Evolutionary conservation across 2,888 invertebrate genomes (phyloP).

Genomic region (Augochlorella aurata): DNA sequence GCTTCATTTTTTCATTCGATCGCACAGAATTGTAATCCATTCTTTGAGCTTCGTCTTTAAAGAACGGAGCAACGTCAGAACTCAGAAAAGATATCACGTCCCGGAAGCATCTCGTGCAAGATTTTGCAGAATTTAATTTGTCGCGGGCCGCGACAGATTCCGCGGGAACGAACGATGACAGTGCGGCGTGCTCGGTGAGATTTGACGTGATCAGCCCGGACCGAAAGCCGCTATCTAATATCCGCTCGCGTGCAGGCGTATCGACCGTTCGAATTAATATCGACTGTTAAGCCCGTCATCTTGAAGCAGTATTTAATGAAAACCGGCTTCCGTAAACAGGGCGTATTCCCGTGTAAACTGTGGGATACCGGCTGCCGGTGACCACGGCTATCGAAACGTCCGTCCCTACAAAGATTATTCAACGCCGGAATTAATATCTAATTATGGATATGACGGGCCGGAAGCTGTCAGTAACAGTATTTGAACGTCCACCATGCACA

Average conservation of each 20-base stretch:
- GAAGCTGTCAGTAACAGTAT: constrained; percentile 52
- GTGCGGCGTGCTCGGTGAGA: background rate
- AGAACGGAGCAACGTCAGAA: too few relatives aligned
- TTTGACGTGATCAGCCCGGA: background rate
- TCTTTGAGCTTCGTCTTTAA: too few relatives aligned
- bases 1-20: too few relatives aligned
- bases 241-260: background rate
- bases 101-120: background rate
- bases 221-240: constrained; percentile 12
- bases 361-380: background rate
- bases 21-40: too few relatives aligned
- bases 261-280: constrained; percentile 17
- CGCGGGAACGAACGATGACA: background rate
- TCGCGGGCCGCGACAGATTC: background rate
- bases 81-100: too few relatives aligned
- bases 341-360: background rate
- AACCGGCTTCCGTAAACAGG: constrained; percentile 3
- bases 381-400: constrained; percentile 32
- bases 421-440: constrained; percentile 55
- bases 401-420: constrained; percentile 45
- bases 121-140: background rate
- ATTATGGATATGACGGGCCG: constrained; percentile 49
- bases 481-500: constrained; percentile 39
- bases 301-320: constrained; percentile 15
- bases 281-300: constrained; percentile 15